Evolutionary conservation across 2,113 vertebrate species (phyloP).

Genomic region (Atherinomorus stipes): DNA sequence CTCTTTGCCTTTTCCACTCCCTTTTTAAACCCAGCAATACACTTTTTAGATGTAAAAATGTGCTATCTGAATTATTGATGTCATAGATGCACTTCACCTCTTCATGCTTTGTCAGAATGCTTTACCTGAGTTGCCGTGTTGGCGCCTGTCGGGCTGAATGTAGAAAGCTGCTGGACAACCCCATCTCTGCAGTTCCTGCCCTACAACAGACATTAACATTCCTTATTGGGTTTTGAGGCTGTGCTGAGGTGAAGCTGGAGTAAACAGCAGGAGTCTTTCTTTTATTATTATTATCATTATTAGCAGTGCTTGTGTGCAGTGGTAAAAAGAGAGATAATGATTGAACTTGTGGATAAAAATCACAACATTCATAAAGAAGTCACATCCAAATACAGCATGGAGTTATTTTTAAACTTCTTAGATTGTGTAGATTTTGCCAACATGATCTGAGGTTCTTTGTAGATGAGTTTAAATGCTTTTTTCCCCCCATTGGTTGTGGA

Average conservation of each 20-base stretch:
- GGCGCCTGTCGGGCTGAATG: slow-evolving; percentile 34
- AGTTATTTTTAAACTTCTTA: slow-evolving; percentile 15
- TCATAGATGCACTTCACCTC: slow-evolving; percentile 45
- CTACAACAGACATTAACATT: slow-evolving; percentile 45
- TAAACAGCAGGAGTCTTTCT: not conserved
- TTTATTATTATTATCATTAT: slow-evolving; percentile 3
- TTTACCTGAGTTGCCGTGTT: slow-evolving; percentile 65
- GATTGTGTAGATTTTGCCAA: not conserved
- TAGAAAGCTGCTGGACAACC: slow-evolving; percentile 58
- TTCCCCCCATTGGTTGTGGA: slow-evolving; percentile 19
- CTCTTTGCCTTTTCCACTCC: not conserved
- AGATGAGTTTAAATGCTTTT: slow-evolving; percentile 70
- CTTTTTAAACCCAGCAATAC: slow-evolving; percentile 12
- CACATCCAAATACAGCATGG: slow-evolving; percentile 10
- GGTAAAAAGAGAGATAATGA: slow-evolving; percentile 66
- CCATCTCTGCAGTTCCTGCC: slow-evolving; percentile 64
- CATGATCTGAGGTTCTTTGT: slow-evolving; percentile 64
- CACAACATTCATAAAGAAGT: slow-evolving; percentile 6
- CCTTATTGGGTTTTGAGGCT: slow-evolving; percentile 11
- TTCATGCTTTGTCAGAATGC: slow-evolving; percentile 28
- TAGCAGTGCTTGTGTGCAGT: slow-evolving; percentile 45
- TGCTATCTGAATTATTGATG: slow-evolving; percentile 70
- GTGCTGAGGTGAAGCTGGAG: not conserved
- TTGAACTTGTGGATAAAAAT: slow-evolving; percentile 42
- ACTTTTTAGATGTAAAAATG: slow-evolving; percentile 42